These are phyloP conservation scores for Sinosuthora webbiana DNA, from an alignment of 2,113 vertebrate genomes.

Conservation along the genomic window DNA sequence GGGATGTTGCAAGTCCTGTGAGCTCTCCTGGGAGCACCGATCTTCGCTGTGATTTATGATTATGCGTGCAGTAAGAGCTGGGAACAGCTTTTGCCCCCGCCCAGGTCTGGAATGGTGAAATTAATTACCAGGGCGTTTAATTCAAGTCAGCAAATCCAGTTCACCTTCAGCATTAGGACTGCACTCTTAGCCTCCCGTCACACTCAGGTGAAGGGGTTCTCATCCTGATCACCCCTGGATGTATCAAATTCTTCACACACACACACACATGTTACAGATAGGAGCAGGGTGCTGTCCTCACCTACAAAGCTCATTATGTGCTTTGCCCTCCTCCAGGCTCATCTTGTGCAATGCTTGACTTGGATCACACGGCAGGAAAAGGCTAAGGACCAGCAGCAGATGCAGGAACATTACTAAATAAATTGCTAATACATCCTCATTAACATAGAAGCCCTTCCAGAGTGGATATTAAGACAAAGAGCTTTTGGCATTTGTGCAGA, in stretches of 20 bases:
- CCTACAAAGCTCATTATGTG: fast-evolving
- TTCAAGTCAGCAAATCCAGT: background rate
- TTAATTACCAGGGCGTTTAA: background rate
- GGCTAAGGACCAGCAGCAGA: background rate
- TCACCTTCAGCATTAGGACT: background rate
- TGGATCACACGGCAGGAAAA: background rate
- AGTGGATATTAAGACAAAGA: conserved; percentile 13
- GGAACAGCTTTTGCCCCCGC: background rate
- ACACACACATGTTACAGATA: background rate
- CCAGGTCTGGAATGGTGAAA: background rate
- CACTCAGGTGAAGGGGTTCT: background rate
- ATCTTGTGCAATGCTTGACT: background rate
- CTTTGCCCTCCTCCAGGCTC: background rate
- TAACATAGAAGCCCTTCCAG: conserved; percentile 2
- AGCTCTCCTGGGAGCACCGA: fast-evolving
- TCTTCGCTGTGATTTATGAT: background rate
- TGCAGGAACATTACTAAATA: background rate
- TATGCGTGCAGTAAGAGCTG: background rate
- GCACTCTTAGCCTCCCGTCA: too few species aligned
- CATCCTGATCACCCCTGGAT: background rate
- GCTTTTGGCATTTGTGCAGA: background rate
- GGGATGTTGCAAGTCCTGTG: fast-evolving
- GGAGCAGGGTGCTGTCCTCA: background rate
- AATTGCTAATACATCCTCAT: background rate
- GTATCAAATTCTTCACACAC: too few species aligned